Conservation (phyloP, 1,140 invertebrate species). For the Drosophila simulans region DNA sequence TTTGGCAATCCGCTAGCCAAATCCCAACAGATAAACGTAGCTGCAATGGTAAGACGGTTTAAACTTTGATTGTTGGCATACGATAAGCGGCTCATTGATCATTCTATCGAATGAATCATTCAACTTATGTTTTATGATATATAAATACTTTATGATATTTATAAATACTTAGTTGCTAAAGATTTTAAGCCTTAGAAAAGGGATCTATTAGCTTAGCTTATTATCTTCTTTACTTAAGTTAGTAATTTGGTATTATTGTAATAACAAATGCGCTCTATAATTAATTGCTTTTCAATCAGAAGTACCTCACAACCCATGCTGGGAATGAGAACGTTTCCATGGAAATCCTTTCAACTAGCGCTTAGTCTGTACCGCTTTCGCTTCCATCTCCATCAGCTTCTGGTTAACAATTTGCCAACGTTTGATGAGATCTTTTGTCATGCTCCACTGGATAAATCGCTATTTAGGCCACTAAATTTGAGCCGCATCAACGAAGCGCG, state of each 20-base stretch:
- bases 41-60: slow-evolving; percentile 12
- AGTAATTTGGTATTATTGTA: no score
- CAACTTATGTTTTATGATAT: no score
- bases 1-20: slow-evolving; percentile 49
- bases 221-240: no score
- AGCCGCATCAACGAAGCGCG: slow-evolving; percentile 33
- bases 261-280: no score
- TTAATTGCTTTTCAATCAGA: background rate
- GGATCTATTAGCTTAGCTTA: no score
- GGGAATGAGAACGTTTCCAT: background rate
- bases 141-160: no score
- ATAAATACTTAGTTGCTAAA: no score
- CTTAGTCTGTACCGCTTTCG: slow-evolving; percentile 10
- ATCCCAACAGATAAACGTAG: slow-evolving; percentile 14
- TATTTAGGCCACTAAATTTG: slow-evolving; percentile 51
- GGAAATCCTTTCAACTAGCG: slow-evolving; percentile 3
- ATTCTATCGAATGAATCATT: no score
- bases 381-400: slow-evolving; percentile 1
- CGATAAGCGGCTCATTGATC: slow-evolving; percentile 36
- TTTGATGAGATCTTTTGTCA: slow-evolving; percentile 50
- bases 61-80: slow-evolving; percentile 47
- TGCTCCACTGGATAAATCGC: slow-evolving; percentile 47
- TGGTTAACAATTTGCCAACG: slow-evolving; percentile 37
- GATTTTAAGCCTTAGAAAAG: no score
- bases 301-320: background rate